Base-by-base conservation (phyloP, 2,888 invertebrate species). In the Ennomos quercinarius region DNA sequence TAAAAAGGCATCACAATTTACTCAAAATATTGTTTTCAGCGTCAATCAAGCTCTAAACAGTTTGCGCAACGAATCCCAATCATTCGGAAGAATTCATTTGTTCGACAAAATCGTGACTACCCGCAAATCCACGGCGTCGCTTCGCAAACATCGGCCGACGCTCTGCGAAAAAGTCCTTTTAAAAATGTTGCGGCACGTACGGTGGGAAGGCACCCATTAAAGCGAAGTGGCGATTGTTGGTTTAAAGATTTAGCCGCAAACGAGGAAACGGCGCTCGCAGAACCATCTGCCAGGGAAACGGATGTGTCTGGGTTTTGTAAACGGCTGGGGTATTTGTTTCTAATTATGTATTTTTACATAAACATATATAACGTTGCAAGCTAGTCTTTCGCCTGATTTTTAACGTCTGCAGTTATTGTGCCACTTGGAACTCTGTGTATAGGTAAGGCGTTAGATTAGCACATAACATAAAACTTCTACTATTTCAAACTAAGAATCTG, bases 161-260 rank as follows among this genome's bases (percentile, higher is more conserved):
- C 82, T 80, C 83, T 82, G 91, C 91, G 91, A 91, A 92, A 92
- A 92, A 92, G 91, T 91, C 92, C 89, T 85, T 89, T 91, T 89
- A 92, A 91, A 92, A 92, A 91, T 92, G 91, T 88, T 87, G 85
- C 84, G 91, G 91, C 91, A 91, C 91, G 91, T 91, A 89, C 92
- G 84, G 80, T 76, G 80, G 80, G 77, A 85, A 86, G 86, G 84
- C 87, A 84, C 87, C 93, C 93, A 93, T 93, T 93, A 93, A 87
- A 81, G 86, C 74, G 85, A 85, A 92, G 92, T 89, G 89, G 83
- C 81, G 76, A 79, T 76, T 93, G 93, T 93, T 93, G 87, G 86
- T 88, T 87, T 81, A 90, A 84, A 91, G 91, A 90, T 91, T 91
- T 89, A 80, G 80, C 84, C 74, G 77, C 79, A 77, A 84, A 81